A percentile compares a stretch with the other conserved stretches of the same genome.
Conservation (phyloP, 2,113 vertebrate species). For the Pholis gunnellus region DNA sequence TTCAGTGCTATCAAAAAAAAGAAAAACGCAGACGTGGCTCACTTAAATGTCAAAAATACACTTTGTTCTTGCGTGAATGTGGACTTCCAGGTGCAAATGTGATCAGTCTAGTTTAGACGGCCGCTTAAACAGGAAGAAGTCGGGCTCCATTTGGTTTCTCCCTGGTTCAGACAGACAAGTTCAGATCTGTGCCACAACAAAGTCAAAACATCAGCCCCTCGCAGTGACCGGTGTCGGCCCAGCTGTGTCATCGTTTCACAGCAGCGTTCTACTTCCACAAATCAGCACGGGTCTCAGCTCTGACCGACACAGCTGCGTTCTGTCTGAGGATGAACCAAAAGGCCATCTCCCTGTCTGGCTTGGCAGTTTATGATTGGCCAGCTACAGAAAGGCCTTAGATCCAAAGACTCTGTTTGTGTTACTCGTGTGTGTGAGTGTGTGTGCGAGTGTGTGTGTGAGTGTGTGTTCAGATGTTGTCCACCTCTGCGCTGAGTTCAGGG, state of each 20-base stretch:
- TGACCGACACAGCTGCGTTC: slow-evolving; percentile 24
- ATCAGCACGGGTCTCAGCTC: slow-evolving; percentile 8
- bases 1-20: slow-evolving; percentile 25
- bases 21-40: background rate
- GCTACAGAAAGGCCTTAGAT: slow-evolving; percentile 57
- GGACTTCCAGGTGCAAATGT: background rate
- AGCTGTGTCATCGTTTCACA: slow-evolving; percentile 33
- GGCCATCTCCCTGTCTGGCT: slow-evolving; percentile 17
- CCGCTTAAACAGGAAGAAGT: slow-evolving; percentile 28
- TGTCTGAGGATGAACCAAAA: slow-evolving; percentile 31
- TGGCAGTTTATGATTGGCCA: slow-evolving; percentile 61
- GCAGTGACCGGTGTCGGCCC: slow-evolving; percentile 9
- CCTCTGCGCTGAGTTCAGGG: slow-evolving; percentile 90
- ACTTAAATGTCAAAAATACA: slow-evolving; percentile 34
- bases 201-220: slow-evolving; percentile 16
- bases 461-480: slow-evolving; percentile 85
- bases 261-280: slow-evolving; percentile 25
- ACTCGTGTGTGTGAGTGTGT: slow-evolving; percentile 1
- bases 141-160: slow-evolving; percentile 10
- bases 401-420: slow-evolving; percentile 5
- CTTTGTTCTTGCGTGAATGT: slow-evolving; percentile 50
- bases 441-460: background rate
- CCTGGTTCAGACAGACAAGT: background rate
- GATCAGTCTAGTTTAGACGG: slow-evolving; percentile 3
- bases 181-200: slow-evolving; percentile 43